Base-by-base conservation (phyloP, 2,113 vertebrate genomes). In the Phaetusa simplex region DNA sequence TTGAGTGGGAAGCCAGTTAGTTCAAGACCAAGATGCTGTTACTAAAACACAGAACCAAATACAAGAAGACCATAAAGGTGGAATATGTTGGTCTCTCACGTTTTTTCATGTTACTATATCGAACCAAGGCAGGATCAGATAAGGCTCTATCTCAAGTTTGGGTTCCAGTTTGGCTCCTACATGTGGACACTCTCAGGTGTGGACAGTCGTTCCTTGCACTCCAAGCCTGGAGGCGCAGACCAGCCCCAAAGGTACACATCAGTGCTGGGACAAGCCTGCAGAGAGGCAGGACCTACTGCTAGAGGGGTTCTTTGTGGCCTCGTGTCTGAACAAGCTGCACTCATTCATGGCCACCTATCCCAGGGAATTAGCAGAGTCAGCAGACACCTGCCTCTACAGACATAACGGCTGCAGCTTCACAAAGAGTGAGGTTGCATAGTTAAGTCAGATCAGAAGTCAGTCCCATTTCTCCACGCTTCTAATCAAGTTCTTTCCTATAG, bases 151-250 rank as follows among this genome's bases (percentile, higher is more conserved):
- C 9, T 43, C 49, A 43, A 23, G 42, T 27, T 0, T 52, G 36
- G 12, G 58, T 36, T 71, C 42, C 42, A 49, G 32, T 58, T 38
- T 4, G 4, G 32, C 36, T 56, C 49, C 58, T 19, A 15, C 50
- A 23, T 6, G 32, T 1, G 7, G 24, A 18, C 5, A 0, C 9
- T 71, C 26, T 12, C 56, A 32, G 56, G 18, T 34, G 17, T 0
- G 1, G 32, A 20, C 24, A 52, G 20, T 13, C 7, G 15, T 64
- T 70, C 47, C n/a, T 49, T 56, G 65, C 16, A 14, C 64, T 70
- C 64, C 56, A 49, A 38, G 72, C n/a, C 72, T 30, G 7, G 29
- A 42, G 26, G 12, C n/a, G 17, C 29, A 56, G 30, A 55, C 12
- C 20, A 70, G 42, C 13, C n/a, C 47, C 55, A 21, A 26, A 30